A percentile compares a stretch with the other conserved stretches of the same genome.
Evolutionary conservation across 2,113 vertebrate genomes (phyloP).

Genomic region (Tenrec ecaudatus): DNA sequence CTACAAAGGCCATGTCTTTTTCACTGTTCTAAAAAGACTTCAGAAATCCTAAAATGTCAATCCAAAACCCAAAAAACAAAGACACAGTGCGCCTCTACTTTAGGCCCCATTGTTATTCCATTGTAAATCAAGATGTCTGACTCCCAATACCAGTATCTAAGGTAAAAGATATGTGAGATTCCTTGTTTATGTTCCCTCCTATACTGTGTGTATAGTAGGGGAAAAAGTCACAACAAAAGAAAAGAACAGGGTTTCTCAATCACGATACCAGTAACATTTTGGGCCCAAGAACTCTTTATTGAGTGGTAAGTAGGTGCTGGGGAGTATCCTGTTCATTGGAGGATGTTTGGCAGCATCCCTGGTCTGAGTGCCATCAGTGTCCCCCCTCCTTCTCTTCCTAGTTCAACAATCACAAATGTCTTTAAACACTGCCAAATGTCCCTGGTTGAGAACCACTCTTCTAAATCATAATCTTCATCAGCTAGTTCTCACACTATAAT

Average conservation of each 20-base stretch:
- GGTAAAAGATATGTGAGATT: neutral
- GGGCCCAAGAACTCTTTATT: neutral
- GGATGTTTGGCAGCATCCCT: neutral
- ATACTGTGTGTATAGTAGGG: neutral
- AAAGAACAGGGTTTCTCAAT: neutral
- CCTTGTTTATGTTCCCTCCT: neutral
- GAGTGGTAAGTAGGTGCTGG: neutral
- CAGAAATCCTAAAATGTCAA: constrained; percentile 20
- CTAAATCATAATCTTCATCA: neutral
- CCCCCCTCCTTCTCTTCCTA: neutral
- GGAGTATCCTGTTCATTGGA: neutral
- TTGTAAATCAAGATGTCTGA: constrained; percentile 24
- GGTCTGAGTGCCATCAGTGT: neutral
- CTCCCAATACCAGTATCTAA: neutral
- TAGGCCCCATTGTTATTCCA: neutral
- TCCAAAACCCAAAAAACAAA: neutral
- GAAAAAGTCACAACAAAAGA: neutral
- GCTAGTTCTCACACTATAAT: constrained; percentile 27
- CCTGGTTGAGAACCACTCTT: neutral
- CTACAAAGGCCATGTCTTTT: neutral
- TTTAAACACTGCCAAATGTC: neutral
- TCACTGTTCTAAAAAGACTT: neutral
- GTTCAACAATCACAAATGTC: neutral
- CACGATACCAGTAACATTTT: neutral
- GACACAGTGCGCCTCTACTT: neutral